Percentiles rank a stretch among this genome's conserved stretches.
Evolutionary conservation across 1,140 invertebrate species (phyloP).

Genomic region (Meteorus sp.): DNA sequence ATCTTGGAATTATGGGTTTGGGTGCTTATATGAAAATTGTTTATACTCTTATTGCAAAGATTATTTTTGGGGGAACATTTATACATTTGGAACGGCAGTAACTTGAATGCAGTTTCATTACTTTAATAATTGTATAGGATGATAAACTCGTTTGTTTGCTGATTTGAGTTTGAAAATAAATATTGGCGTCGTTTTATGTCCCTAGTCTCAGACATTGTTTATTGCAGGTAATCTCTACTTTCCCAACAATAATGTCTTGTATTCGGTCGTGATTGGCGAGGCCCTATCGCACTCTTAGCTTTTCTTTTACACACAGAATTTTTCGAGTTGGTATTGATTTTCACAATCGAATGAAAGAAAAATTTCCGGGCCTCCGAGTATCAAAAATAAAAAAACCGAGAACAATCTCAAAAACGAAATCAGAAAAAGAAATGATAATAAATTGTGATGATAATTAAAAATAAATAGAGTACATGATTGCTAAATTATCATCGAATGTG

Average conservation of each 20-base stretch:
- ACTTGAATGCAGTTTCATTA: conserved; percentile 40
- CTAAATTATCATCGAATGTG: conserved; percentile 45
- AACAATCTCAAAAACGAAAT: conserved; percentile 9
- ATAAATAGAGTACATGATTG: conserved; percentile 55
- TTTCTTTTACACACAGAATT: too few species aligned
- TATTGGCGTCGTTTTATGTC: too few species aligned
- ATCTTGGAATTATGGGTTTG: background rate
- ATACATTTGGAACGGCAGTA: conserved; percentile 42
- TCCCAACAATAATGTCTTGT: too few species aligned
- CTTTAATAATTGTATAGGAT: conserved; percentile 39
- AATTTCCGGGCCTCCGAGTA: too few species aligned
- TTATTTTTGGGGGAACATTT: conserved; percentile 33
- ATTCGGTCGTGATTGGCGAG: too few species aligned
- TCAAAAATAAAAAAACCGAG: too few species aligned
- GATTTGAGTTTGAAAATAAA: conserved; percentile 13
- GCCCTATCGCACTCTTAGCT: too few species aligned
- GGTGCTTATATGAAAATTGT: background rate
- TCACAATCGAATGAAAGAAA: too few species aligned
- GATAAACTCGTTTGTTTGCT: conserved; percentile 23
- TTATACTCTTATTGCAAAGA: conserved; percentile 25
- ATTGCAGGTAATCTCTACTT: too few species aligned
- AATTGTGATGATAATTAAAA: conserved; percentile 36
- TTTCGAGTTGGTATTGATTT: too few species aligned
- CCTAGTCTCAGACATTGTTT: too few species aligned
- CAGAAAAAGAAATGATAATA: background rate